Evolutionary conservation across 2,888 invertebrate genomes (phyloP), one percentile per base, ranked within the genome.

Genomic region (Leptopilina syphax): DNA sequence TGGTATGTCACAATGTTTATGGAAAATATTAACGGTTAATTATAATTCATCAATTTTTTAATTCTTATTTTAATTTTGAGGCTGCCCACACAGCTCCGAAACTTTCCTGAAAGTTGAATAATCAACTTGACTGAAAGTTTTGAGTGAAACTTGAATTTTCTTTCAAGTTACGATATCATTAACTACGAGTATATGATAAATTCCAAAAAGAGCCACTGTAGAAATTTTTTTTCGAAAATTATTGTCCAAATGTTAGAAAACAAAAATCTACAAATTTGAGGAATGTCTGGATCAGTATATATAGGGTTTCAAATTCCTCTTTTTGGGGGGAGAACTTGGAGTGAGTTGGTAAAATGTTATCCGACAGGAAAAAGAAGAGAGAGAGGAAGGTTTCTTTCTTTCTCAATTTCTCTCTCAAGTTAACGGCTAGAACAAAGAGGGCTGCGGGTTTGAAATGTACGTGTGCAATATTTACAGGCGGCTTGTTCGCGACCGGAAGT

Each of bases 401-500:
- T 78, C 66, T 65, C 68, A 73, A 34, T 73, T 60, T 73, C 57
- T 73, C 54, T 70, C n/a, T 73, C 41, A n/a, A 34, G 57, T 41
- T 73, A 73, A 73, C 68, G 80, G 82, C 77, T 81, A 81, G 86
- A 87, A 89, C 88, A 88, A 87, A 88, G 85, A 82, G 70, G 60
- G 50, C 63, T 70, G 82, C 66, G 68, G 67, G 76, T 44, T 66
- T 54, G 76, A 81, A 79, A 82, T 70, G 27, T 76, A 50, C 77
- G n/a, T 78, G 57, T 34, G 85, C 83, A 86, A 88, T 87, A 84
- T 87, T 87, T 87, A 85, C 79, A 54, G 70, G 70, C 73, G 57
- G 84, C 86, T 84, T 84, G 82, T 82, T 84, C 82, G 81, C 84
- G 85, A 88, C 86, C 88, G 88, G 88, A 88, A 88, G 88, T 88